A percentile compares a stretch with the other conserved stretches of the same genome.
phyloP scores from a whole-genome alignment of 2,113 vertebrate species.

The Esox niger region DNA sequence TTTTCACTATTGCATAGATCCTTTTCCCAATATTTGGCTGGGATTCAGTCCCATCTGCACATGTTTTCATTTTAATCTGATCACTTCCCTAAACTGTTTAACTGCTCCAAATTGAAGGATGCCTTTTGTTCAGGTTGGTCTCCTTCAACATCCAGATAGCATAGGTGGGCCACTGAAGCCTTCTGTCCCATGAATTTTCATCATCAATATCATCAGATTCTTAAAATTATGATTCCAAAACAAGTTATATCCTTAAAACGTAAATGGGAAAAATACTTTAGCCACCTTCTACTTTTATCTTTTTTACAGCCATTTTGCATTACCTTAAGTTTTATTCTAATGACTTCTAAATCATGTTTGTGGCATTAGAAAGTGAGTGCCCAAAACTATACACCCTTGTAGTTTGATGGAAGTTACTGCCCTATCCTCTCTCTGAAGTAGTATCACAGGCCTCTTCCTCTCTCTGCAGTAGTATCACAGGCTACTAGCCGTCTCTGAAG shows the following conservation, averaged over 20 bases:
- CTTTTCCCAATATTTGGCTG: slow-evolving; percentile 27
- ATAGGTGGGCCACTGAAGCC: neutral
- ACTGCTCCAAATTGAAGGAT: slow-evolving; percentile 26
- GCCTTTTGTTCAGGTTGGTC: slow-evolving; percentile 5
- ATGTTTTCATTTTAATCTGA: slow-evolving; percentile 41
- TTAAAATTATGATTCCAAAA: neutral
- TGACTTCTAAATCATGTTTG: slow-evolving; percentile 56
- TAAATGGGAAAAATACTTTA: slow-evolving; percentile 10
- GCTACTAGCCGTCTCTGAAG: too few relatives aligned
- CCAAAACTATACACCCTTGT: slow-evolving; percentile 39
- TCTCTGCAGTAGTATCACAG: too few relatives aligned
- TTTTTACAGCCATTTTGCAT: too few relatives aligned
- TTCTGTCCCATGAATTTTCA: neutral
- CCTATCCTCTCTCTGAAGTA: slow-evolving; percentile 27
- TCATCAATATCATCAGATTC: neutral
- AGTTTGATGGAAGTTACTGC: slow-evolving; percentile 52
- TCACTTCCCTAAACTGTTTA: slow-evolving; percentile 37
- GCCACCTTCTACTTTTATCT: too few relatives aligned
- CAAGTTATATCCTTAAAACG: slow-evolving; percentile 7
- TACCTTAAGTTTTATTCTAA: slow-evolving; percentile 37
- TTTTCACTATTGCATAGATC: slow-evolving; percentile 8
- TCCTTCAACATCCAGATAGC: slow-evolving; percentile 15
- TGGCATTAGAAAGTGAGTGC: slow-evolving; percentile 30
- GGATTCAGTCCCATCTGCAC: slow-evolving; percentile 36
- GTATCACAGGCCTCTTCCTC: too few relatives aligned